Evolutionary conservation across 2,888 invertebrate species (phyloP).

Genomic region (Meloe dianella): DNA sequence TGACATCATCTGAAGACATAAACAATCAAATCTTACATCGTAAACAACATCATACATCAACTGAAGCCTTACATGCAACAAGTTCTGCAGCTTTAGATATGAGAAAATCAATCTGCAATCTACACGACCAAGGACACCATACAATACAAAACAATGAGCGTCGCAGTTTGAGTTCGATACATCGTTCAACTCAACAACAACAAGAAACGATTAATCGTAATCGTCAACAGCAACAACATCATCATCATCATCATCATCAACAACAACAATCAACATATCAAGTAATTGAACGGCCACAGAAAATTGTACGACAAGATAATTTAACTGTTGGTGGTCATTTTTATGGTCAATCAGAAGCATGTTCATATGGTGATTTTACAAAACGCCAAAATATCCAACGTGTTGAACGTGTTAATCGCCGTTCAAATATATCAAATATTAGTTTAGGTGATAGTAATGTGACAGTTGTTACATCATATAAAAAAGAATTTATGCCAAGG

Average conservation of each 20-base stretch:
- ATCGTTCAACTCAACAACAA: constrained; percentile 65
- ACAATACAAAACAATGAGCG: constrained; percentile 69
- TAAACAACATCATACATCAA: constrained; percentile 70
- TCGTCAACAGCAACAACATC: constrained; percentile 60
- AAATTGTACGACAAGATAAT: constrained; percentile 69
- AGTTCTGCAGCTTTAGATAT: constrained; percentile 79
- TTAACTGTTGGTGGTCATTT: constrained; percentile 75
- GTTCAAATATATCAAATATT: constrained; percentile 77
- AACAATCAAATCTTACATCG: constrained; percentile 80
- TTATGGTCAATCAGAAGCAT: constrained; percentile 75
- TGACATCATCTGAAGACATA: constrained; percentile 76
- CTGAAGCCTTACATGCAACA: constrained; percentile 76
- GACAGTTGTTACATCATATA: constrained; percentile 71
- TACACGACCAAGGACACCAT: constrained; percentile 74
- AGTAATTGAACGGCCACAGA: constrained; percentile 67
- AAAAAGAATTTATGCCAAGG: constrained; percentile 76
- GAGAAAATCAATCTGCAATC: constrained; percentile 79
- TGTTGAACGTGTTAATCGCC: constrained; percentile 66
- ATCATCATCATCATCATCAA: constrained; percentile 60
- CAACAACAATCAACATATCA: constrained; percentile 47
- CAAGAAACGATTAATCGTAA: constrained; percentile 61
- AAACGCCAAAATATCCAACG: constrained; percentile 61
- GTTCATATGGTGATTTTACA: constrained; percentile 72
- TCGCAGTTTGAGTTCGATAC: constrained; percentile 79
- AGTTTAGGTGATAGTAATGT: constrained; percentile 71